Evolutionary conservation across 2,888 invertebrate species (phyloP).

Genomic region (Eupithecia vulgata): DNA sequence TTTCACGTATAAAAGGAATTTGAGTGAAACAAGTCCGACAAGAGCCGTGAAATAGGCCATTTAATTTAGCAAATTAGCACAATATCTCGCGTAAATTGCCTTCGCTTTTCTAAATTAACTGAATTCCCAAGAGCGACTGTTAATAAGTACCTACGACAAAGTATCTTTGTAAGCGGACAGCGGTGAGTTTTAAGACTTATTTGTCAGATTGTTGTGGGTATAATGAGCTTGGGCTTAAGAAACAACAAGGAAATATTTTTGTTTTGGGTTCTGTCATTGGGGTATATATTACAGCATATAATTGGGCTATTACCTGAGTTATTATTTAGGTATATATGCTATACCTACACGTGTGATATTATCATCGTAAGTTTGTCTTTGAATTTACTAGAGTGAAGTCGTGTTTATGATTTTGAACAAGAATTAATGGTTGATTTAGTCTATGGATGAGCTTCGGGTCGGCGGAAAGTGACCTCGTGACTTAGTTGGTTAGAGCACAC

Average conservation of each 20-base stretch:
- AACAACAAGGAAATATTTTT: neutral
- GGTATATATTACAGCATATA: too few species aligned
- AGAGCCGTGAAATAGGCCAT: slow-evolving; percentile 37
- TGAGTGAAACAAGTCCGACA: slow-evolving; percentile 23
- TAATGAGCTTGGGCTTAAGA: neutral
- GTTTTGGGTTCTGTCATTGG: neutral
- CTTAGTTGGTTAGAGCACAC: too few species aligned
- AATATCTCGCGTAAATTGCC: slow-evolving; percentile 40
- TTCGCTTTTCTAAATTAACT: slow-evolving; percentile 36
- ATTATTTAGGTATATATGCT: too few species aligned
- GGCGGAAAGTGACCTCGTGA: too few species aligned
- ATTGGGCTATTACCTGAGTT: too few species aligned
- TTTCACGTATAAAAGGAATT: slow-evolving; percentile 18
- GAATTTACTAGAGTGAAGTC: too few species aligned
- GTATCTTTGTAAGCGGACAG: slow-evolving; percentile 23
- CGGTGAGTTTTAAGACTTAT: slow-evolving; percentile 6
- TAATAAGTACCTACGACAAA: slow-evolving; percentile 32
- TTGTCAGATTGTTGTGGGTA: neutral
- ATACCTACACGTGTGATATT: too few species aligned
- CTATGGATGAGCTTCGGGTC: too few species aligned
- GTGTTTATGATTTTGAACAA: too few species aligned
- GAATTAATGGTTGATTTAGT: too few species aligned
- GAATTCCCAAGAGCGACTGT: slow-evolving; percentile 34
- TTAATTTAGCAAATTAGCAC: slow-evolving; percentile 45
- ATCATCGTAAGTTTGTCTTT: too few species aligned